These are phyloP conservation scores for Pseudomyrmex gracilis DNA, from an alignment of 1,140 invertebrate genomes.

Conservation along the genomic window DNA sequence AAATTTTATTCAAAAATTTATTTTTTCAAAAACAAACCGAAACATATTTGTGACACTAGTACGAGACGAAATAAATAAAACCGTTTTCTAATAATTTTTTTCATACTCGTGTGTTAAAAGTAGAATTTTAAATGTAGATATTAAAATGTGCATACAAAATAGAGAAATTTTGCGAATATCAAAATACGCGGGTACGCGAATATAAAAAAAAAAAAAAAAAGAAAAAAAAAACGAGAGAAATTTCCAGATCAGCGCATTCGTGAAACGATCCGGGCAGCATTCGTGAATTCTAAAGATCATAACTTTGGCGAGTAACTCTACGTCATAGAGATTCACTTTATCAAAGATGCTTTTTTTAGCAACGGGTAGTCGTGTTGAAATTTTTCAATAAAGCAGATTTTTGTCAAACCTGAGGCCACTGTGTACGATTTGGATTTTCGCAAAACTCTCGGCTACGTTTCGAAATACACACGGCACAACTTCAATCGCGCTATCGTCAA, in stretches of 20 bases:
- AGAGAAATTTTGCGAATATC: background rate
- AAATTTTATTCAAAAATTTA: constrained; percentile 7
- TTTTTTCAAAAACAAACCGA: background rate
- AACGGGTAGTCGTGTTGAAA: constrained; percentile 28
- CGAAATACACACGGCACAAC: constrained; percentile 31
- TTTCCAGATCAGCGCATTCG: constrained; percentile 11
- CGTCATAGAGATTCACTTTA: constrained; percentile 20
- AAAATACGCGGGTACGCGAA: background rate
- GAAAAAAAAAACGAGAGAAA: background rate
- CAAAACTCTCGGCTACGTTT: constrained; percentile 25
- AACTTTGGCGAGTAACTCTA: constrained; percentile 1
- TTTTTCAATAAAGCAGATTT: constrained; percentile 50
- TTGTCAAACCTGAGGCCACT: background rate
- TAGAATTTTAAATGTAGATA: background rate
- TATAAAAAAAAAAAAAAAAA: background rate
- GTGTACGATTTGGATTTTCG: constrained; percentile 43
- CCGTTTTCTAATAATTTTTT: background rate
- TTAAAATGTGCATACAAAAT: background rate
- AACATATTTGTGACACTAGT: background rate
- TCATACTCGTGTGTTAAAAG: background rate
- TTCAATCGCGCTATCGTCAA: constrained; percentile 53
- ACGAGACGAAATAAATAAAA: background rate
- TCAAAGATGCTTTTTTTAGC: constrained; percentile 38
- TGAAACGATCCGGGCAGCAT: background rate
- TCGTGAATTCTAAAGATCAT: constrained; percentile 5